Conservation (phyloP, 2,113 vertebrate genomes). For the Galeopterus variegatus region DNA sequence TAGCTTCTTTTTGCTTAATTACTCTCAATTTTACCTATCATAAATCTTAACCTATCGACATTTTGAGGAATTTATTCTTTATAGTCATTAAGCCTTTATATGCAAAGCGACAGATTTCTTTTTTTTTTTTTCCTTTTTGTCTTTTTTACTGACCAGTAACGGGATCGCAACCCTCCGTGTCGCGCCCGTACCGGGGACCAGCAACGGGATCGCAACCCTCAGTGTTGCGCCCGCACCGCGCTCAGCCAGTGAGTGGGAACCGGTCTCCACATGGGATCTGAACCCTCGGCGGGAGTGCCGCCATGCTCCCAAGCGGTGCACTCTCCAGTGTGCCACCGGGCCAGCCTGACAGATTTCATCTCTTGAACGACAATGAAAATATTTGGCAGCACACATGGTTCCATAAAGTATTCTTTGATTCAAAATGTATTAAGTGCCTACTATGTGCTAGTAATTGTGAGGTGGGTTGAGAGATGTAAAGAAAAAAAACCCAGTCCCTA, state of each 20-base stretch:
- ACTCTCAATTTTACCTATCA: background rate
- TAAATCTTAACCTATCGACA: background rate
- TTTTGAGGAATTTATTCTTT: slow-evolving; percentile 45
- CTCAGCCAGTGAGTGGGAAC: too few relatives aligned
- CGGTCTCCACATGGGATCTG: too few relatives aligned
- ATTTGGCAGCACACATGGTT: background rate
- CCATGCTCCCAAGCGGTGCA: too few relatives aligned
- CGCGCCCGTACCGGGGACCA: too few relatives aligned
- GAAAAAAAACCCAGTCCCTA: background rate
- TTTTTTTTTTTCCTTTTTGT: too few relatives aligned
- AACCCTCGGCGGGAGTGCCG: too few relatives aligned
- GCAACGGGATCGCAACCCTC: too few relatives aligned
- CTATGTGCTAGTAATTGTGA: background rate
- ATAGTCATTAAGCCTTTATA: background rate
- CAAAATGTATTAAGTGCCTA: background rate
- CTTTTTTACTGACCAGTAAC: too few relatives aligned
- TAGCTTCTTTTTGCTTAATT: background rate
- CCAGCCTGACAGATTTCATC: background rate
- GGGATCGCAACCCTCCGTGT: too few relatives aligned
- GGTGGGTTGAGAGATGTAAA: background rate
- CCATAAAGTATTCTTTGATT: background rate
- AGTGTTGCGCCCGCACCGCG: too few relatives aligned
- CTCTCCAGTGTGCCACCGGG: too few relatives aligned
- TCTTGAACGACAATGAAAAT: background rate
- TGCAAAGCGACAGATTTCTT: background rate